Evolutionary conservation across 2,888 invertebrate genomes (phyloP).

Genomic region (Oxyscelio sp.): DNA sequence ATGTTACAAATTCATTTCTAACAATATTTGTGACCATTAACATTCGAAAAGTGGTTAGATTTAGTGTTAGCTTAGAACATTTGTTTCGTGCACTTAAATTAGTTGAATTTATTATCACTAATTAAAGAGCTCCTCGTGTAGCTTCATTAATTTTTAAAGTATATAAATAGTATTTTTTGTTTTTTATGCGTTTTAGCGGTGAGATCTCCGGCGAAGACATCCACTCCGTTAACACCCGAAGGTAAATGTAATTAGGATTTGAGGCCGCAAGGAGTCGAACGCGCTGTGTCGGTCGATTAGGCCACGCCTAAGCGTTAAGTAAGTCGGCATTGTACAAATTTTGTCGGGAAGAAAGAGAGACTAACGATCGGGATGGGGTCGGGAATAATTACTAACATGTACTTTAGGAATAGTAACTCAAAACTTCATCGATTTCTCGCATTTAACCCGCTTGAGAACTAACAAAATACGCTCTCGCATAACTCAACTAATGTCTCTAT

Average conservation of each 20-base stretch:
- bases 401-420: constrained; percentile 56
- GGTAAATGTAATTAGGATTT: constrained; percentile 89
- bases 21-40: too few relatives aligned
- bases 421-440: constrained; percentile 68
- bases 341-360: constrained; percentile 82
- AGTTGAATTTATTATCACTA: constrained; percentile 34
- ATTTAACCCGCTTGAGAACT: constrained; percentile 64
- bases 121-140: constrained; percentile 66
- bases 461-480: constrained; percentile 59
- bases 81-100: constrained; percentile 39
- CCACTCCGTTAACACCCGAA: constrained; percentile 89
- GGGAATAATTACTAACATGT: constrained; percentile 69
- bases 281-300: constrained; percentile 88
- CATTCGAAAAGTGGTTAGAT: not conserved
- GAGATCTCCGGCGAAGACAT: constrained; percentile 89
- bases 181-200: constrained; percentile 89
- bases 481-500: constrained; percentile 51
- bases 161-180: constrained; percentile 81
- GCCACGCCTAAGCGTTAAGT: constrained; percentile 88
- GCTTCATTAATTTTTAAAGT: constrained; percentile 67
- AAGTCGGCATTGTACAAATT: constrained; percentile 87
- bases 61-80: constrained; percentile 16
- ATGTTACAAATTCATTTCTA: too few relatives aligned
- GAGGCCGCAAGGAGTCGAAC: constrained; percentile 88
- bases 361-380: constrained; percentile 75